Percentiles rank a stretch among this genome's conserved stretches.
These are phyloP conservation scores for Pogonomyrmex barbatus DNA, from an alignment of 1,140 invertebrate species.

Conservation along the genomic window DNA sequence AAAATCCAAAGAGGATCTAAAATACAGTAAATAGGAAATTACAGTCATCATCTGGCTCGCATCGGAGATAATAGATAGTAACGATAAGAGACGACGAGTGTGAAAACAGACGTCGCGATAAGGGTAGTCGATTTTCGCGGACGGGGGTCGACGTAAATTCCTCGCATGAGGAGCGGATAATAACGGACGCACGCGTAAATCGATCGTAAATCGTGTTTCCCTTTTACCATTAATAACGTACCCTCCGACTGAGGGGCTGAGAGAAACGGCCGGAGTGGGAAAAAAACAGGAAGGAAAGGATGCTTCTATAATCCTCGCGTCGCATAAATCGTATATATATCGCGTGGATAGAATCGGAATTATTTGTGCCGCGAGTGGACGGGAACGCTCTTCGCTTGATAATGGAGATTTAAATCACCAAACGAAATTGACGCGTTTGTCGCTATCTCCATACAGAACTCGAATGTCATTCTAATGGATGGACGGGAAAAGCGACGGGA, in stretches of 20 bases:
- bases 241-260: neutral
- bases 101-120: neutral
- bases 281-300: constrained; percentile 13
- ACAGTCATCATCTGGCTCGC: constrained; percentile 20
- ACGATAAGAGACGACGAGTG: neutral
- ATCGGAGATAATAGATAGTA: neutral
- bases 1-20: constrained; percentile 41
- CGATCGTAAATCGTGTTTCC: neutral
- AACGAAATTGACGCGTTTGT: constrained; percentile 25
- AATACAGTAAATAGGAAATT: constrained; percentile 34
- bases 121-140: neutral
- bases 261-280: neutral
- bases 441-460: neutral
- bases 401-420: constrained; percentile 54
- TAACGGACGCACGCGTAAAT: constrained; percentile 37
- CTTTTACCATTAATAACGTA: constrained; percentile 30
- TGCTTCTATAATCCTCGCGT: constrained; percentile 6
- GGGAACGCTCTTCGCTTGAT: constrained; percentile 1
- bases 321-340: constrained; percentile 46
- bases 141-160: constrained; percentile 18
- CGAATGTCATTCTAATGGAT: constrained; percentile 20
- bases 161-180: constrained; percentile 26
- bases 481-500: constrained; percentile 1
- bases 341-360: constrained; percentile 42
- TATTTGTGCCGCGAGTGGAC: neutral